Conservation (phyloP, 2,888 invertebrate species). For the Polyommatus iphigenia region DNA sequence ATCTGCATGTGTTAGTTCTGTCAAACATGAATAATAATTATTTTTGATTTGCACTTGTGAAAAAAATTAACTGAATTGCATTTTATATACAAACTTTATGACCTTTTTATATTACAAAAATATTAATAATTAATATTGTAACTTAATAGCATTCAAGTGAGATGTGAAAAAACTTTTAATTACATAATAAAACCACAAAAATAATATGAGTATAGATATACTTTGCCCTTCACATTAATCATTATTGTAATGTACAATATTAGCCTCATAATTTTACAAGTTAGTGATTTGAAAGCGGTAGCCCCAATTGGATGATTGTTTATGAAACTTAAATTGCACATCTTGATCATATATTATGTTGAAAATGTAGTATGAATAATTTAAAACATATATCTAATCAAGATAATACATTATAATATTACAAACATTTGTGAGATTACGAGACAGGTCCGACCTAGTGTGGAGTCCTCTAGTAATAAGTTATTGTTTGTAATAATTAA, state of each 20-base stretch:
- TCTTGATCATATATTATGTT: neutral
- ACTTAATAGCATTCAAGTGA: neutral
- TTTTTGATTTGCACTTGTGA: neutral
- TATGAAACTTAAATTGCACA: neutral
- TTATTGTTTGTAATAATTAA: too few relatives aligned
- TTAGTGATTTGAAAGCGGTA: neutral
- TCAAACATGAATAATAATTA: neutral
- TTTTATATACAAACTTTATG: too few relatives aligned
- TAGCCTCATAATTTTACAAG: neutral
- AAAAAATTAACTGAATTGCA: neutral
- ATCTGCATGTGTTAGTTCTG: neutral
- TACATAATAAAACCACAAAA: neutral
- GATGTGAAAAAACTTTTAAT: neutral
- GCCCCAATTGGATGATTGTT: constrained; percentile 6
- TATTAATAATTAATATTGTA: neutral
- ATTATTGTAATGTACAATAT: neutral
- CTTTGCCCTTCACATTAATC: neutral
- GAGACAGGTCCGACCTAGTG: too few relatives aligned
- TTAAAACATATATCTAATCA: neutral
- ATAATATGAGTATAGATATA: neutral
- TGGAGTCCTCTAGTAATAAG: too few relatives aligned
- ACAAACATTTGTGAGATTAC: neutral
- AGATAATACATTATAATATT: neutral
- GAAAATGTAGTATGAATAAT: neutral
- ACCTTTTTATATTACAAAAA: neutral